Evolutionary conservation across 2,113 vertebrate genomes (phyloP).

Genomic region (Isurus oxyrinchus): DNA sequence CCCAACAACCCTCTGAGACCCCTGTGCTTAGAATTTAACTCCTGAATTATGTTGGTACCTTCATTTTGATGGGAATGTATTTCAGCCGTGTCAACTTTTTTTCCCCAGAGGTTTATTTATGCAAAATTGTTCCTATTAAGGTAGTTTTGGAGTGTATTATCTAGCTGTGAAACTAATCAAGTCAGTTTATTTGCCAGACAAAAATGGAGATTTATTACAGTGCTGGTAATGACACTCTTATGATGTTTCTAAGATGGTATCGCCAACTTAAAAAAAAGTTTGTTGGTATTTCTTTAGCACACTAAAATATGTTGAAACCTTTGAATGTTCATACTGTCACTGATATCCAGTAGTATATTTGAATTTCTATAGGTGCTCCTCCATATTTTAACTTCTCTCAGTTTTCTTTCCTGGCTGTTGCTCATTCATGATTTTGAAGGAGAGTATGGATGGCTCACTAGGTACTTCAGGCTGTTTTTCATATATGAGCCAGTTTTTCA

Average conservation of each 20-base stretch:
- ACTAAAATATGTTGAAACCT: not conserved
- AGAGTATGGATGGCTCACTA: not conserved
- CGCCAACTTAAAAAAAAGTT: not conserved
- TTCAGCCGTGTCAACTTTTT: not conserved
- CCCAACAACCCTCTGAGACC: not conserved
- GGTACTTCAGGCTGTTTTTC: not conserved
- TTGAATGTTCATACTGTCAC: not conserved
- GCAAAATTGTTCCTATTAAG: not conserved
- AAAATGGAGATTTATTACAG: not conserved
- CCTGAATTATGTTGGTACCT: not conserved
- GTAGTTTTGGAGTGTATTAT: not conserved
- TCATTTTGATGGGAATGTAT: not conserved
- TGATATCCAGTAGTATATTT: not conserved
- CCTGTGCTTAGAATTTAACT: not conserved
- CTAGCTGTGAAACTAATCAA: not conserved
- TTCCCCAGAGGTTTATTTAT: not conserved
- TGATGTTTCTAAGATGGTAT: not conserved
- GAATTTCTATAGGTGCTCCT: not conserved
- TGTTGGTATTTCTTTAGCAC: not conserved
- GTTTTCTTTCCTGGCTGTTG: not conserved
- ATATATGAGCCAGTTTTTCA: not conserved
- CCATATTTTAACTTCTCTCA: not conserved
- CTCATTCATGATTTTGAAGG: not conserved
- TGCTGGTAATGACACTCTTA: not conserved
- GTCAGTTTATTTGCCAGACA: not conserved